phyloP scores from a whole-genome alignment of 2,797 vertebrate genomes.

The Notoglanidium macrostoma region DNA sequence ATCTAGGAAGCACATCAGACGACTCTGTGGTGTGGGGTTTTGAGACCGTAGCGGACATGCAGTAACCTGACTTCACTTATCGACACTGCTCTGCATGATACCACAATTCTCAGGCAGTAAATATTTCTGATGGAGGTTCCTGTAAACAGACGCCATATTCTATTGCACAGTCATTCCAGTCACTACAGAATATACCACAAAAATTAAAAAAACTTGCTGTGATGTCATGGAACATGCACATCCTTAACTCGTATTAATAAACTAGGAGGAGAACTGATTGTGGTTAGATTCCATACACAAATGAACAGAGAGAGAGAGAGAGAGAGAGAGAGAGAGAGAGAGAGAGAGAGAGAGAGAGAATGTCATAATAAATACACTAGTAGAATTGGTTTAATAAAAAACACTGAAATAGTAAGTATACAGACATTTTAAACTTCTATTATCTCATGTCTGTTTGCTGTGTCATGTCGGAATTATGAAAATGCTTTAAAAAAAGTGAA shows the following conservation, averaged over 20 bases:
- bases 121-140: slow-evolving; percentile 11
- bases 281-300: neutral
- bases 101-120: slow-evolving; percentile 18
- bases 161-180: neutral
- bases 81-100: neutral
- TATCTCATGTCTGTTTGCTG: neutral
- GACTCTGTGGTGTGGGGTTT: slow-evolving; percentile 1
- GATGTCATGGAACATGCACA: neutral
- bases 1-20: neutral
- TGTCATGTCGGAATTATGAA: neutral
- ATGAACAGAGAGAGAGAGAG: neutral
- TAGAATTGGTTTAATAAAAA: neutral
- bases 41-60: slow-evolving; percentile 21
- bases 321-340: neutral
- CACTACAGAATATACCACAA: neutral
- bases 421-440: neutral
- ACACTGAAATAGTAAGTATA: neutral
- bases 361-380: neutral
- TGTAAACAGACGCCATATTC: slow-evolving; percentile 8
- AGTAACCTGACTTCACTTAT: slow-evolving; percentile 37
- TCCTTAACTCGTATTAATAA: neutral
- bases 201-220: neutral
- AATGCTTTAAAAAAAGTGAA: neutral
- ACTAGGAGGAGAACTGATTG: neutral
- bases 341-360: neutral